A percentile compares a stretch with the other conserved stretches of the same genome.
Conservation (phyloP, 1,140 invertebrate species). For the Papilio polyxenes region DNA sequence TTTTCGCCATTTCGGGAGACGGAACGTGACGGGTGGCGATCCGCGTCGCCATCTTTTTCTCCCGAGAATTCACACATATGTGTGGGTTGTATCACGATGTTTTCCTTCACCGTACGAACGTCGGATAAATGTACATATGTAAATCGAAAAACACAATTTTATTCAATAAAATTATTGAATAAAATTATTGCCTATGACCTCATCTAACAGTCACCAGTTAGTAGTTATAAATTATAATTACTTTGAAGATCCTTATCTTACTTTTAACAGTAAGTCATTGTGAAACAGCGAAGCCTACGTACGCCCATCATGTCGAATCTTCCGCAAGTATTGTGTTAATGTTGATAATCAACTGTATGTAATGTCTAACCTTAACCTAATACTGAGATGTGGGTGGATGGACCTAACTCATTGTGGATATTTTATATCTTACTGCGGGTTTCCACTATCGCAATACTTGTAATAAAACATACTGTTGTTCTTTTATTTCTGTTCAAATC, state of each 20-base stretch:
- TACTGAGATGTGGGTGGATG: slow-evolving; percentile 37
- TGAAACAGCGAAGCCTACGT: slow-evolving; percentile 1
- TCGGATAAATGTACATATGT: too few species aligned
- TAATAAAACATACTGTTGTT: too few species aligned
- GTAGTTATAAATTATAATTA: background rate
- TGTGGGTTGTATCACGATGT: too few species aligned
- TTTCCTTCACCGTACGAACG: too few species aligned
- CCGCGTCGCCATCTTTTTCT: too few species aligned
- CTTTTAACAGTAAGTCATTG: background rate
- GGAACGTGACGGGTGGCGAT: too few species aligned
- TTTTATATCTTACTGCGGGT: slow-evolving; percentile 17
- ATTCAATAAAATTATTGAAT: too few species aligned
- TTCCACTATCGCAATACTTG: background rate
- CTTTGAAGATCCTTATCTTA: background rate
- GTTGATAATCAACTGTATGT: background rate
- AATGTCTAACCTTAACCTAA: slow-evolving; percentile 40
- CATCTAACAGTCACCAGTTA: background rate
- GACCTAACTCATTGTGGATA: slow-evolving; percentile 39
- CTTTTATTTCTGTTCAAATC: too few species aligned
- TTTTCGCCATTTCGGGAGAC: too few species aligned
- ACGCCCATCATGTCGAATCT: background rate
- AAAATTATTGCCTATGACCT: background rate
- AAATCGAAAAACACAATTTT: too few species aligned
- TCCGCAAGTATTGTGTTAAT: slow-evolving; percentile 17
- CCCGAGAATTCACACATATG: too few species aligned